A percentile compares a stretch with the other conserved stretches of the same genome.
Conservation (phyloP, 2,797 vertebrate species). For the Cuniculus paca region DNA sequence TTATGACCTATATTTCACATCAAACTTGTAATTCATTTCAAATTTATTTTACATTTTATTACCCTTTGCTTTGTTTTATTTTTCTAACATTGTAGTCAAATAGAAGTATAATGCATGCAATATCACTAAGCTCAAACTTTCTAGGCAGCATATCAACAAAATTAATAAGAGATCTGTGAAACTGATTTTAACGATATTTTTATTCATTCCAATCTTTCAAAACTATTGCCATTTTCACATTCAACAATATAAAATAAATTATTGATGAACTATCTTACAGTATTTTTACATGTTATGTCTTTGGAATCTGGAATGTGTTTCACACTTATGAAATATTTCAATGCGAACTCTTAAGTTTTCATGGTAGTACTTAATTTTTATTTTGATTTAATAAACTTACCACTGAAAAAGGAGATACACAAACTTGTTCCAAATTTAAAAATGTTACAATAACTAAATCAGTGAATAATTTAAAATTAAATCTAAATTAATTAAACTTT, state of each 20-base stretch:
- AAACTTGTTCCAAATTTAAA: neutral
- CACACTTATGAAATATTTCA: neutral
- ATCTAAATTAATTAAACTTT: neutral
- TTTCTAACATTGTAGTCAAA: neutral
- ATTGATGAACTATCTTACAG: neutral
- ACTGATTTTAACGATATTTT: constrained; percentile 40
- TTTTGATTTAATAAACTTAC: constrained; percentile 35
- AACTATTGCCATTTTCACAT: constrained; percentile 35
- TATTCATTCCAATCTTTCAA: constrained; percentile 8
- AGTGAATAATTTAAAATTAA: neutral
- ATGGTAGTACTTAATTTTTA: neutral
- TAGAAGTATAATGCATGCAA: neutral
- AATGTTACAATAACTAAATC: neutral
- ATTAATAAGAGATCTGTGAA: neutral
- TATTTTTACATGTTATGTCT: neutral
- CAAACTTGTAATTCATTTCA: neutral
- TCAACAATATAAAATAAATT: constrained; percentile 41
- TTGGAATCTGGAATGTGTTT: constrained; percentile 8
- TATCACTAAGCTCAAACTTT: neutral
- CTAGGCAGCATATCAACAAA: neutral
- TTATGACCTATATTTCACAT: constrained; percentile 13
- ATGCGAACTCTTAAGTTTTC: neutral
- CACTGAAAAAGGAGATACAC: neutral
- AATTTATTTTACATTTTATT: constrained; percentile 41
- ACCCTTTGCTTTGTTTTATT: neutral